A percentile compares a stretch with the other conserved stretches of the same genome.
Conservation (phyloP, 2,888 invertebrate genomes). For the Julus scanicus region DNA sequence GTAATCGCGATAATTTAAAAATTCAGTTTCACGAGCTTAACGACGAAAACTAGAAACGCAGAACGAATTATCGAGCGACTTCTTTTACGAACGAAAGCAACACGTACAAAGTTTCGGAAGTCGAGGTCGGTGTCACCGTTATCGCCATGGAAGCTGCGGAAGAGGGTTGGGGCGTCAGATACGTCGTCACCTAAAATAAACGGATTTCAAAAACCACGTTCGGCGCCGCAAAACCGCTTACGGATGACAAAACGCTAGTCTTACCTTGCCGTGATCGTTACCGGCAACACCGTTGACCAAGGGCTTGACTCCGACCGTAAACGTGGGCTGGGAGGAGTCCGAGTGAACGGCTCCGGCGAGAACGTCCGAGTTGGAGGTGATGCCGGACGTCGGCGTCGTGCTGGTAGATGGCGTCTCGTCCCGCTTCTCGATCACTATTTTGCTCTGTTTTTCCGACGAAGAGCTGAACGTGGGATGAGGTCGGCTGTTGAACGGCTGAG, state of each 20-base stretch:
- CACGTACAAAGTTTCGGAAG: not conserved
- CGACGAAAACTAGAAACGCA: no score
- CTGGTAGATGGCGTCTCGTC: conserved; percentile 68
- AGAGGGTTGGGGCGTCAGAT: not conserved
- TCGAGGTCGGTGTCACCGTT: not conserved
- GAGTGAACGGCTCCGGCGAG: not conserved
- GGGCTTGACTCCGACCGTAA: not conserved
- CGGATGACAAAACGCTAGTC: no score
- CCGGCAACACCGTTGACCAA: not conserved
- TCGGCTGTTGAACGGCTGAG: conserved; percentile 62
- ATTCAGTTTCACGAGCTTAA: no score
- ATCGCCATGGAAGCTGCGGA: not conserved
- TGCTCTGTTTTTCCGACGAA: conserved; percentile 81
- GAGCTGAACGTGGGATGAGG: conserved; percentile 74
- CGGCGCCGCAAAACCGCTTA: no score
- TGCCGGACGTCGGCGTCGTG: not conserved
- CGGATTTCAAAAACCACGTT: no score
- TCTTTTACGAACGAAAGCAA: no score
- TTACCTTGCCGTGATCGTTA: not conserved
- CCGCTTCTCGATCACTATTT: conserved; percentile 81
- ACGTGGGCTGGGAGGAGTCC: not conserved
- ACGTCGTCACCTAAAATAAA: not conserved
- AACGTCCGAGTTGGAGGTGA: conserved; percentile 34
- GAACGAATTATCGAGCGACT: no score
- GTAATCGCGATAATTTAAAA: no score